These are phyloP conservation scores for Tetragonula clypearis DNA, from an alignment of 1,140 invertebrate species.

Conservation along the genomic window DNA sequence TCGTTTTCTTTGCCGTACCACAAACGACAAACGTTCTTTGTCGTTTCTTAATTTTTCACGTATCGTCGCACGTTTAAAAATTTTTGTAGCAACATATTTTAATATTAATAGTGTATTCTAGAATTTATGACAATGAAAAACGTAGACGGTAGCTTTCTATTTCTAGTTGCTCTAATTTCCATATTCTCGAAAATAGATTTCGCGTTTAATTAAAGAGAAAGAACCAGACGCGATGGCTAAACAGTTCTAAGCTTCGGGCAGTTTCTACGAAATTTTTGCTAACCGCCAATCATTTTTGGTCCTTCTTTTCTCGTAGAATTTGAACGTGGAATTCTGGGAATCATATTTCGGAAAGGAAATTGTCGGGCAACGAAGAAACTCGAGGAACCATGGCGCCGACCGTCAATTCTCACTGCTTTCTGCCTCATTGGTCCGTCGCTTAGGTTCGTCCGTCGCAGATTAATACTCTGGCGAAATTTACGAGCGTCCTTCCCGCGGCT, in stretches of 20 bases:
- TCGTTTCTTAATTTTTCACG: too few relatives aligned
- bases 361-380: neutral
- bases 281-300: neutral
- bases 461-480: constrained; percentile 63
- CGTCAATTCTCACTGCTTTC: constrained; percentile 55
- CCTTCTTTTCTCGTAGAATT: neutral
- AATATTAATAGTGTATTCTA: too few relatives aligned
- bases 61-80: too few relatives aligned
- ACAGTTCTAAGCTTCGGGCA: neutral
- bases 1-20: too few relatives aligned
- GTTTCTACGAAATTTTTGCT: neutral
- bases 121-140: too few relatives aligned
- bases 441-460: constrained; percentile 46
- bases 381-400: constrained; percentile 44
- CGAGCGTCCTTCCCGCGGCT: constrained; percentile 61
- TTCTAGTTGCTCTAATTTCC: neutral
- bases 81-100: too few relatives aligned
- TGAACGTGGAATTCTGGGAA: neutral
- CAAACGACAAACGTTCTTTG: too few relatives aligned
- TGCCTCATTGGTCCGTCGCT: constrained; percentile 63
- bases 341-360: constrained; percentile 25
- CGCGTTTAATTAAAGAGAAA: neutral
- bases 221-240: neutral
- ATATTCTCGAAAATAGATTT: too few relatives aligned
- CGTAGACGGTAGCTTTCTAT: neutral